Evolutionary conservation across 2,113 vertebrate species (phyloP).

Genomic region (Dipodomys spectabilis): DNA sequence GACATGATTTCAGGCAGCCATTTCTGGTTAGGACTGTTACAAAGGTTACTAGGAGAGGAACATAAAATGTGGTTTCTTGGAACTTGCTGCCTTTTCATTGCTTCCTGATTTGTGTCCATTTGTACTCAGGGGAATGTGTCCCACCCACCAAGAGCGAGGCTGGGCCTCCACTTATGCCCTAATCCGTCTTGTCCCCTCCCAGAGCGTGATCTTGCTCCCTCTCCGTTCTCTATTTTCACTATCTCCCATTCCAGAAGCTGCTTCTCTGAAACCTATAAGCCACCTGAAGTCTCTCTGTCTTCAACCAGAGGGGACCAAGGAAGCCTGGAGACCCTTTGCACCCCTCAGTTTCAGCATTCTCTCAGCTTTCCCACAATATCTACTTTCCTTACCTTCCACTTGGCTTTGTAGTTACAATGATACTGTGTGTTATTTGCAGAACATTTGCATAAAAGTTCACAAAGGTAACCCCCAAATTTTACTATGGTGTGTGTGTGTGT

Average conservation of each 20-base stretch:
- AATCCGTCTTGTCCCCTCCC: not conserved
- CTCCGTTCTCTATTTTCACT: not conserved
- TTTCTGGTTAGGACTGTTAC: not conserved
- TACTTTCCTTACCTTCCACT: not conserved
- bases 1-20: not conserved
- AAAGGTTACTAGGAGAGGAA: not conserved
- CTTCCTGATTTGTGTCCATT: not conserved
- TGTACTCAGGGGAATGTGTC: too few relatives aligned
- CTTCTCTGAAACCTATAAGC: not conserved
- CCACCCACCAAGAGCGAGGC: rapidly evolving
- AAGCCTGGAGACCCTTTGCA: too few relatives aligned
- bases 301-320: not conserved
- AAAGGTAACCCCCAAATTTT: not conserved
- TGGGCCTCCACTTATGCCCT: rapidly evolving
- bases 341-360: not conserved
- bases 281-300: not conserved
- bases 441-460: not conserved
- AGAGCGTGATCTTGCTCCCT: not conserved
- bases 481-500: too few relatives aligned
- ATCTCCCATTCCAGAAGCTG: not conserved
- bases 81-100: rapidly evolving
- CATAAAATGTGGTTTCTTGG: not conserved
- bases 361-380: rapidly evolving
- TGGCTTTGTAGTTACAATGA: too few relatives aligned
- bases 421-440: not conserved